Percentiles rank a stretch among this genome's conserved stretches.
These are phyloP conservation scores for Drosophila silvestris DNA, from an alignment of 2,888 invertebrate genomes.

Conservation along the genomic window DNA sequence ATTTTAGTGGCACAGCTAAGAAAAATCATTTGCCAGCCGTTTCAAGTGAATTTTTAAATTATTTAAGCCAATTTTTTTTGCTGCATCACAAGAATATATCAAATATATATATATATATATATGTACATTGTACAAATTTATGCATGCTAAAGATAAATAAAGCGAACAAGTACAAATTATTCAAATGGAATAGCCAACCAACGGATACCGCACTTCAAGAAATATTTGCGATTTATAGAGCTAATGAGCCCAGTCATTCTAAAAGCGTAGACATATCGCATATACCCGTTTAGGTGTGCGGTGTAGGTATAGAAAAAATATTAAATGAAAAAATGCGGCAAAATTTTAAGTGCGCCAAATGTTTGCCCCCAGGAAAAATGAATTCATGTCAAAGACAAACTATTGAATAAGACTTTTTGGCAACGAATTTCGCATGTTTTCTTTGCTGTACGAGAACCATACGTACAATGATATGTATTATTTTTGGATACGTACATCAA, in stretches of 20 bases:
- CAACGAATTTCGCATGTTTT: conserved; percentile 62
- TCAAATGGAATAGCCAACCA: conserved; percentile 16
- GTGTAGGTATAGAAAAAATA: conserved; percentile 45
- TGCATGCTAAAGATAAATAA: conserved; percentile 28
- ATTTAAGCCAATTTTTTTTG: conserved; percentile 51
- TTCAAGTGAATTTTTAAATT: conserved; percentile 63
- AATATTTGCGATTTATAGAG: neutral
- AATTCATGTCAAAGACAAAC: conserved; percentile 81
- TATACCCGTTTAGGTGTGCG: neutral
- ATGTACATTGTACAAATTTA: conserved; percentile 9
- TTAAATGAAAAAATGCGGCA: conserved; percentile 61
- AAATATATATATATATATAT: conserved; percentile 12
- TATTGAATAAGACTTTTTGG: conserved; percentile 80
- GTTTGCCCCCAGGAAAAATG: conserved; percentile 70
- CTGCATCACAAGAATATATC: conserved; percentile 33
- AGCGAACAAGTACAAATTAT: conserved; percentile 24
- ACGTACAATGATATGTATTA: conserved; percentile 20
- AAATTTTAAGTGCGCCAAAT: conserved; percentile 72
- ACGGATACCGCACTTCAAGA: conserved; percentile 21
- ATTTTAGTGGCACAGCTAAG: conserved; percentile 60
- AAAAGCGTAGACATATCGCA: neutral
- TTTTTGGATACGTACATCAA: conserved; percentile 29
- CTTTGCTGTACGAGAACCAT: conserved; percentile 32
- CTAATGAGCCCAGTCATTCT: neutral
- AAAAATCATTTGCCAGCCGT: conserved; percentile 52